Evolutionary conservation across 2,888 invertebrate species (phyloP).

Genomic region (Polydesmus complanatus): DNA sequence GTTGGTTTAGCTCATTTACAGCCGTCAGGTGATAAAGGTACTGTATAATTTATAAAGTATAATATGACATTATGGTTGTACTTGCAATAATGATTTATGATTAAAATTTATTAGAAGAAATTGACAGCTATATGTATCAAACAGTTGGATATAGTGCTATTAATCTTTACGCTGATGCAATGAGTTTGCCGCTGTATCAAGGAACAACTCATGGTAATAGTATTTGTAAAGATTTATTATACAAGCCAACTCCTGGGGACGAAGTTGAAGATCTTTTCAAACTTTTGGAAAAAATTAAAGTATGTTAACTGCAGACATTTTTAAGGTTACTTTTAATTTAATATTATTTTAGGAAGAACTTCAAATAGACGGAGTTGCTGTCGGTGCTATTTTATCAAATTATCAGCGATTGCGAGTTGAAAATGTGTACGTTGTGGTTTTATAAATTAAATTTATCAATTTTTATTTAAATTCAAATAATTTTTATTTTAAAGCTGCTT

Average conservation of each 20-base stretch:
- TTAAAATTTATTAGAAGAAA: constrained; percentile 57
- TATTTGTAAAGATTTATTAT: constrained; percentile 60
- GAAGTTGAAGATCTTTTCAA: constrained; percentile 94
- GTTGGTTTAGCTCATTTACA: constrained; percentile 91
- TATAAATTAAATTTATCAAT: background rate
- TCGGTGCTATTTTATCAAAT: constrained; percentile 94
- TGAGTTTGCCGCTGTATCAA: constrained; percentile 80
- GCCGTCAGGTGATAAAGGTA: no score
- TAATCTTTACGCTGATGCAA: constrained; percentile 78
- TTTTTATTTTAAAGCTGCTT: constrained; percentile 49
- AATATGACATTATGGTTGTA: constrained; percentile 45
- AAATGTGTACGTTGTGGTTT: constrained; percentile 63
- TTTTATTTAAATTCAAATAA: constrained; percentile 15
- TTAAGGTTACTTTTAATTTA: background rate
- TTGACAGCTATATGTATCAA: constrained; percentile 99
- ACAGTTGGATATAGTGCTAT: constrained; percentile 95
- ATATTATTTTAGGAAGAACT: constrained; percentile 47
- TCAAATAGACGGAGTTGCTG: constrained; percentile 80
- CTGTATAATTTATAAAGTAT: no score
- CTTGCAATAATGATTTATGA: background rate
- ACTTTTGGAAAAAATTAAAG: constrained; percentile 62
- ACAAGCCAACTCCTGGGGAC: constrained; percentile 67
- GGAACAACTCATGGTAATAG: constrained; percentile 71
- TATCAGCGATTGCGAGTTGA: constrained; percentile 96
- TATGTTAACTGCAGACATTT: constrained; percentile 25